phyloP scores from a whole-genome alignment of 2,113 vertebrate genomes.

The Antechinus stuartii region DNA sequence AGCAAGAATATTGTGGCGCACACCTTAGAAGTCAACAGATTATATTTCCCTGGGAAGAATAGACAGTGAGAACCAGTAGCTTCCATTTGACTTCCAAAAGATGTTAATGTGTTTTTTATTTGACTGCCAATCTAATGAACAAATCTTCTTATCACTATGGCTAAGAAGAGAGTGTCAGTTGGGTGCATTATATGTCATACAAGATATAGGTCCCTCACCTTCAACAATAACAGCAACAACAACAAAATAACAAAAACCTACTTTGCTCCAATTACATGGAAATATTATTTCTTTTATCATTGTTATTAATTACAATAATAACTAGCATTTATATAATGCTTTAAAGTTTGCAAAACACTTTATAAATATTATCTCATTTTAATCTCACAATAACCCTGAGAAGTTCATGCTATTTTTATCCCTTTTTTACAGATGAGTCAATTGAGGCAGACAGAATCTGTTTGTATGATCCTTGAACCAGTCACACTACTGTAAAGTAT shows the following conservation, averaged over 20 bases:
- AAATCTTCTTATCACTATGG: background rate
- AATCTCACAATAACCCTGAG: background rate
- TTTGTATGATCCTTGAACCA: background rate
- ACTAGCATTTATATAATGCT: background rate
- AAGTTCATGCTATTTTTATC: background rate
- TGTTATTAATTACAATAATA: background rate
- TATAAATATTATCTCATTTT: background rate
- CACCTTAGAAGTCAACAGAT: background rate
- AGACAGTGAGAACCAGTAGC: background rate
- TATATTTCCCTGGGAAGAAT: background rate
- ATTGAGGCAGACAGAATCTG: background rate
- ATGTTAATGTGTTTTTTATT: background rate
- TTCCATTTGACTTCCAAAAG: background rate
- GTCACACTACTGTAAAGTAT: background rate
- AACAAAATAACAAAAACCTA: background rate
- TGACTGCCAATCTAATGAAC: background rate
- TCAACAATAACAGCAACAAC: background rate
- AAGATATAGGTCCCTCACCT: background rate
- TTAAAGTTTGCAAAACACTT: background rate
- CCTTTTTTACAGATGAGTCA: background rate
- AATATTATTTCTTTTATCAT: background rate
- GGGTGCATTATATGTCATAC: background rate
- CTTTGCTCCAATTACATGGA: background rate
- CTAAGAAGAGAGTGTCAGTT: no score
- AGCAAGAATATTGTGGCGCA: background rate